Evolutionary conservation across 2,797 vertebrate species (phyloP).

Genomic region (Ctenopoma kingsleyae): DNA sequence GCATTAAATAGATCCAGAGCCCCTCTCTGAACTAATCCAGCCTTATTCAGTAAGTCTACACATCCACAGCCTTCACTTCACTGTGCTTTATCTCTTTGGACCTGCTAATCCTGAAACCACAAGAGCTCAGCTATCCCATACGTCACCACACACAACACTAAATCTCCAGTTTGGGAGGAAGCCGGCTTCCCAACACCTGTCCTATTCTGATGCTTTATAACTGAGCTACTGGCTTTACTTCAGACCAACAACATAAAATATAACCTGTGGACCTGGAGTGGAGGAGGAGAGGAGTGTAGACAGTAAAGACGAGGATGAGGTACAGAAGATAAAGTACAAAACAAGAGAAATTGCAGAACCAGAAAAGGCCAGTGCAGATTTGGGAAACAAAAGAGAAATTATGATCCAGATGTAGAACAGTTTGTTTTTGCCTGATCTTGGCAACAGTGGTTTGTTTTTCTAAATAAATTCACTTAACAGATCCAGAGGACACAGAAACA

Average conservation of each 20-base stretch:
- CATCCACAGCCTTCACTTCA: constrained; percentile 39
- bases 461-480: constrained; percentile 26
- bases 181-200: constrained; percentile 58
- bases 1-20: constrained; percentile 57
- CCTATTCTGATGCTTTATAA: constrained; percentile 58
- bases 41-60: constrained; percentile 44
- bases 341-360: constrained; percentile 1
- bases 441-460: constrained; percentile 30
- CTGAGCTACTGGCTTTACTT: constrained; percentile 55
- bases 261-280: constrained; percentile 21
- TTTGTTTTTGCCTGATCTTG: constrained; percentile 37
- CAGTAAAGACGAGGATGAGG: constrained; percentile 28
- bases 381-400: constrained; percentile 25
- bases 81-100: constrained; percentile 66
- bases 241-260: constrained; percentile 44
- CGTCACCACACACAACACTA: constrained; percentile 57
- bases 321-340: constrained; percentile 4
- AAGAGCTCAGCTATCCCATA: constrained; percentile 63
- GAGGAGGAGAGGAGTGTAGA: constrained; percentile 18
- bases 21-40: constrained; percentile 35
- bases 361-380: background rate
- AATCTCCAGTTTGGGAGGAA: constrained; percentile 64
- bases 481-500: constrained; percentile 25
- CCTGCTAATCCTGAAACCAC: constrained; percentile 52
- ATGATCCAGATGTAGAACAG: background rate